Base-by-base conservation (phyloP, 35 echinoderm and acorn worm genomes). In the Apostichopus parvimensis region DNA sequence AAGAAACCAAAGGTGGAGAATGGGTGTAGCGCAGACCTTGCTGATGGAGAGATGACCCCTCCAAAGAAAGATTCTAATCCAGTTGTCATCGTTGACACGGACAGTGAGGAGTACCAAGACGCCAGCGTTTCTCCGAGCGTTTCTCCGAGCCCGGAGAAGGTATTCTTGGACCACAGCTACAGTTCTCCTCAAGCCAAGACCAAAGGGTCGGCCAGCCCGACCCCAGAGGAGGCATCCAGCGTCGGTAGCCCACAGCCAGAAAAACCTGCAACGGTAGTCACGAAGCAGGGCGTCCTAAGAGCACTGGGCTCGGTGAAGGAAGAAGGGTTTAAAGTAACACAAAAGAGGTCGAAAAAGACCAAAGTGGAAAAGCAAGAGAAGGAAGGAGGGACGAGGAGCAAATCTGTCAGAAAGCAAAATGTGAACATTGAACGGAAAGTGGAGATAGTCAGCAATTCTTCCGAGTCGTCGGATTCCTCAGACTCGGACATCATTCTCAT, bases 111-210 rank as follows among this genome's bases (percentile, higher is more conserved):
- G 72, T 87, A 87, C 11, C n/a, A 58, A 8, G 86, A 88, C 3
- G 17, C 23, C 64, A 45, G 34, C 2, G 26, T 28, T 28, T 28
- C 26, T 28, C 26, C 26, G 26, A 14, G 25, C 45, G 22, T 88
- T 12, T 52, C 87, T 54, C 84, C 95, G 1, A 92, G 90, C 56
- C 95, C 95, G 12, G 95, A 97, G 64, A 97, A 97, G 25, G 94
- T 98, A 1, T 85, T 91, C 72, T 73, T 98, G n/a, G 96, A 98
- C 87, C 96, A 98, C 78, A 95, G 91, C 57, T 98, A 98, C 80
- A 98, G 96, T 66, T 98, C 96, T 4, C 96, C 92, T 2, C 89
- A 79, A 5, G 83, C 85, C n/a, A 92, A 97, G 59, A 62, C 60
- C 65, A 95, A 83, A 12, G 54, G 15, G 1, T 66, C 86, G 4